Conservation (phyloP, 2,888 invertebrate genomes). For the Tetragnatha montana region DNA sequence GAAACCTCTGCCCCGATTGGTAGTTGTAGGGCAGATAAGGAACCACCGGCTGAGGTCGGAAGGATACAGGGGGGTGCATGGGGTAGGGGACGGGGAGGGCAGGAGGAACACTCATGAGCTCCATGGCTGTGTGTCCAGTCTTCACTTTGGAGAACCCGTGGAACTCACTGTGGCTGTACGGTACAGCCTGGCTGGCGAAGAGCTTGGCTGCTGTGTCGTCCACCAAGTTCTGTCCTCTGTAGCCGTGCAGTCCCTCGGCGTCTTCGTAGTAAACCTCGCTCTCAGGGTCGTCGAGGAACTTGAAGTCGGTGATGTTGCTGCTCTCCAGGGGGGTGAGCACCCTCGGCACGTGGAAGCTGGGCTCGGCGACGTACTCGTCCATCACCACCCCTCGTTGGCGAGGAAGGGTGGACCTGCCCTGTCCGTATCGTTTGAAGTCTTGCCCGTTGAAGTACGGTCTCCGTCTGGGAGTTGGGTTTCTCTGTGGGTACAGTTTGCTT, state of each 20-base stretch:
- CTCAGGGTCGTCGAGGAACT: neutral
- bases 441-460: constrained; percentile 27
- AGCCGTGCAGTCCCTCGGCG: neutral
- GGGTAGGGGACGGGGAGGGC: neutral
- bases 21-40: neutral
- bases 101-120: constrained; percentile 6
- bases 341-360: constrained; percentile 24
- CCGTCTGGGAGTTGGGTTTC: neutral
- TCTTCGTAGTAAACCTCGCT: neutral
- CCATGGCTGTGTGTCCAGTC: constrained; percentile 16
- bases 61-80: neutral
- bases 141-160: neutral
- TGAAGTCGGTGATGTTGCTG: neutral
- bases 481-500: neutral
- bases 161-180: neutral
- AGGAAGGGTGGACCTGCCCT: too few species aligned
- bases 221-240: neutral
- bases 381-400: too few species aligned
- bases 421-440: too few species aligned
- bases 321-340: neutral
- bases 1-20: neutral
- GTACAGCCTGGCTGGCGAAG: constrained; percentile 7
- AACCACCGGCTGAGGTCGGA: neutral
- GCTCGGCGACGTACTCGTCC: constrained; percentile 18
- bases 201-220: constrained; percentile 19